Base-by-base conservation (phyloP, 2,888 invertebrate species). In the Sesamia inferens region DNA sequence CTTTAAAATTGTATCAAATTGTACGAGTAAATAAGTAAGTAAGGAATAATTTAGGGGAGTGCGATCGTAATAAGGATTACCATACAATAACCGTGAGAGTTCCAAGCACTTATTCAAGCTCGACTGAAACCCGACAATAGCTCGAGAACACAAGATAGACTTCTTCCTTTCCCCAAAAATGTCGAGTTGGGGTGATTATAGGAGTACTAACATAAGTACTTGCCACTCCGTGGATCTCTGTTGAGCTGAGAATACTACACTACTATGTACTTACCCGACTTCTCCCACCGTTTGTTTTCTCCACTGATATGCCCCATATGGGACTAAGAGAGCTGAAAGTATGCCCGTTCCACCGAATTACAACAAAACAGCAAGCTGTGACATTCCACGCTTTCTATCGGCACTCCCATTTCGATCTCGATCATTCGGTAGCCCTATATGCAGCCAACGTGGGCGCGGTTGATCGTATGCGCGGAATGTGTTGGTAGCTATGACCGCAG, bases 381-480 rank as follows among this genome's bases (percentile, higher is more conserved):
- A 66, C 68, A 70, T 83, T 83, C 76, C 75, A 31, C 75, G 57
- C 81, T 79, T 76, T 81, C 80, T 74, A 83, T 67, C 79, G 61
- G 58, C 79, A 68, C 22, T 83, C 64, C 31, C 74, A 61, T 58
- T 70, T 79, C 61, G 66, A 83, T 83, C 76, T 62, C 68, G 69
- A 80, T 71, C 81, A 83, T 83, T 83, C 71, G 76, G 70, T 70
- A 73, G 75, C 70, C 83, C 83, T 81, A 67, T 64, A 79, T 61
- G 71, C 65, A 55, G 66, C 51, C 55, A 54, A 88, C 87, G 89
- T 89, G 88, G 89, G 89, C 82, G 89, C 80, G 85, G 86, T 88
- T 82, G 87, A 87, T 85, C 85, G 85, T 86, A 87, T 89, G 90
- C 87, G 80, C 78, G 91, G 91, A 91, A 92, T 92, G 90, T 83